Evolutionary conservation across 2,113 vertebrate species (phyloP), one percentile per base, ranked within the genome.

Genomic region (Talpa occidentalis): DNA sequence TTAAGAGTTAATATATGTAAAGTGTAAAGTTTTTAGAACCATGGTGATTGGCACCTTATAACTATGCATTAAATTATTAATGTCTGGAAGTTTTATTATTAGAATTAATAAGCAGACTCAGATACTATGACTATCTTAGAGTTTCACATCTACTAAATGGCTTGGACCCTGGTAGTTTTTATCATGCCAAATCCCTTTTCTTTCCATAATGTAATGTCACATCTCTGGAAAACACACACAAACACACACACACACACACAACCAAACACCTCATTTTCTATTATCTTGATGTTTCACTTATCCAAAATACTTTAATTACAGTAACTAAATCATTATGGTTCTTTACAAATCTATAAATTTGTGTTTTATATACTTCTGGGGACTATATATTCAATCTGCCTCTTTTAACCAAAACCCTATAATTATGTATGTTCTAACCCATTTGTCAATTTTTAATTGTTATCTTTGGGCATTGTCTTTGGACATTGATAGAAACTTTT

Each of bases 271-370:
- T 60, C 6, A 60, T 35, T 30, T 83, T 78, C 40, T 72, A 44
- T 40, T 72, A 49, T 67, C 9, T 69, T 32, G 80, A 90, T 89
- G 49, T 59, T 17, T 52, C 30, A n/a, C 37, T 80, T 81, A 91
- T 49, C n/a, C n/a, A 30, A 93, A 80, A 56, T 66, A 84, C 7
- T 79, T 89, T 69, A 78, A 74, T 87, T 90, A n/a, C 15, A 96
- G 12, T 47, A 85, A 66, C 30, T 67, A 80, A 92, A 30, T 79
- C 62, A 79, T 77, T 64, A 81, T 42, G 6, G 21, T 59, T 4
- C 30, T 52, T 70, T 73, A 30, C 49, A 80, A 92, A 49, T 30
- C 47, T 35, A 77, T 30, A 95, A 70, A 0, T 28, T 49, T 83
- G 14, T 32, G 73, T 32, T 89, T 77, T 60, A 76, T 77, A 21